phyloP scores from a whole-genome alignment of 2,797 vertebrate species.

The Tragelaphus oryx region DNA sequence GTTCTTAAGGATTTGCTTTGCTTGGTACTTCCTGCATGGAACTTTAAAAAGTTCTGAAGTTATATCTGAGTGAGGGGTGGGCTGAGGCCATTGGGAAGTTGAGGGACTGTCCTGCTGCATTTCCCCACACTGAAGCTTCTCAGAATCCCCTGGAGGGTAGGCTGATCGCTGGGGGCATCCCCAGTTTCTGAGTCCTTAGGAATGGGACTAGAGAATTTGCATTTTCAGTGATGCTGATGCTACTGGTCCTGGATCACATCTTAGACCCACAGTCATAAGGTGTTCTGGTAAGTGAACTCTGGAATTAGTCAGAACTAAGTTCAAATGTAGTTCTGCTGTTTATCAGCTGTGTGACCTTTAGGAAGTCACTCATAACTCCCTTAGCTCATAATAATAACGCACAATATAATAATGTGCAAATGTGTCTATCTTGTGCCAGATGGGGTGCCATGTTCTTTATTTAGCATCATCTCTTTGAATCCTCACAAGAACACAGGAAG shows the following conservation, averaged over 20 bases:
- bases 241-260: not conserved
- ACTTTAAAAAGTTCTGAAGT: not conserved
- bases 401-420: not conserved
- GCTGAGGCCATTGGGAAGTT: fast-evolving
- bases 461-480: not conserved
- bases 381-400: not conserved
- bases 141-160: not conserved
- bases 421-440: not conserved
- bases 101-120: fast-evolving
- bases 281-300: not conserved
- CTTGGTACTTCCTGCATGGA: not conserved
- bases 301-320: not conserved
- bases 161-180: not conserved
- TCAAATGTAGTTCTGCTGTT: not conserved
- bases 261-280: not conserved
- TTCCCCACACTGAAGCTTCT: not conserved
- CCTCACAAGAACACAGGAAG: not conserved
- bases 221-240: not conserved
- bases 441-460: fast-evolving
- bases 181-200: not conserved
- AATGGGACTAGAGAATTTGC: not conserved
- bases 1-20: not conserved
- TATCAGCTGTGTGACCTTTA: not conserved
- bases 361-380: not conserved
- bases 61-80: not conserved